Evolutionary conservation across 2,113 vertebrate species (phyloP).

Genomic region (Arenaria interpres): DNA sequence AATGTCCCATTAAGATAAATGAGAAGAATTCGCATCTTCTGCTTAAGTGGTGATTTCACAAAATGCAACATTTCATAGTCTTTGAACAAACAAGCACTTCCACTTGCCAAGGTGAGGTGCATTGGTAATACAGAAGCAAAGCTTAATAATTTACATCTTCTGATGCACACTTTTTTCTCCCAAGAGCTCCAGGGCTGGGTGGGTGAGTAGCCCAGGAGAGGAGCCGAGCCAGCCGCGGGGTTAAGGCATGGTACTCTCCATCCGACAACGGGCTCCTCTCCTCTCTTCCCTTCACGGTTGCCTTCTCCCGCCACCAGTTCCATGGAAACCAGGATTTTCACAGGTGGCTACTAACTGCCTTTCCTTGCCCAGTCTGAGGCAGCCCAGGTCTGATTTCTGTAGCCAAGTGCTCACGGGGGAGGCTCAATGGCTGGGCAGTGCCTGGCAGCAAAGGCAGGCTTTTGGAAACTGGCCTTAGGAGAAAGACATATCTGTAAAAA

Average conservation of each 20-base stretch:
- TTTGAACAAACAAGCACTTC: constrained; percentile 30
- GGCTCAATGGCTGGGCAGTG: neutral
- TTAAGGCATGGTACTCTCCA: neutral
- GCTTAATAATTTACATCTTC: neutral
- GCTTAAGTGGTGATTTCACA: constrained; percentile 10
- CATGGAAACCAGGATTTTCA: constrained; percentile 32
- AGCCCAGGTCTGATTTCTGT: neutral
- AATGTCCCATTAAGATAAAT: constrained; percentile 60
- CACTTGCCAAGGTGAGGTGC: neutral
- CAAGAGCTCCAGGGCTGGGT: neutral
- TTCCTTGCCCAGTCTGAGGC: neutral
- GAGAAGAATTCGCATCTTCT: neutral
- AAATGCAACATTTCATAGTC: constrained; percentile 16
- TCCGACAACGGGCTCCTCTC: neutral
- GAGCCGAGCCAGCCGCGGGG: neutral
- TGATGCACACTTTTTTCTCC: neutral
- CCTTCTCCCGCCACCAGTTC: neutral
- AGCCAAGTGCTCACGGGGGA: neutral
- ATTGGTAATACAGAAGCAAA: neutral
- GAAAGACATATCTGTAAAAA: neutral
- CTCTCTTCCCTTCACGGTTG: neutral
- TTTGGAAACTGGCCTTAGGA: neutral
- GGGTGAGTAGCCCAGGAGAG: neutral
- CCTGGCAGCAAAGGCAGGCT: neutral
- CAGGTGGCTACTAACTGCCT: neutral